Conservation (phyloP, 2,888 invertebrate species). For the Orchesella flavescens region DNA sequence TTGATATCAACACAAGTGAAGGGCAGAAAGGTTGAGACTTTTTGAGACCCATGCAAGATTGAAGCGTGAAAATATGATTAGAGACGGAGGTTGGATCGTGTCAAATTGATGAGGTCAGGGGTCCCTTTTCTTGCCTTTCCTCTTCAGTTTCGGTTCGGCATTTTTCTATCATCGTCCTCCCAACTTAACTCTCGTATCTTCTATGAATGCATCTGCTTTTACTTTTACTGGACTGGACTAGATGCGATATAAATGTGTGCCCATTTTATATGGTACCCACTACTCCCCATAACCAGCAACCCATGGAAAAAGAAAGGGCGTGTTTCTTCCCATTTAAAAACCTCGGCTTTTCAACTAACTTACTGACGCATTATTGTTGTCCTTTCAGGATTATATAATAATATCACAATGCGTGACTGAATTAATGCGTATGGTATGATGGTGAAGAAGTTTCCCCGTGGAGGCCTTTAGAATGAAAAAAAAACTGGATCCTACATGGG, state of each 20-base stretch:
- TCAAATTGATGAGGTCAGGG: constrained; percentile 71
- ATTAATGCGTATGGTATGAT: constrained; percentile 17
- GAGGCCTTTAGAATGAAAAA: constrained; percentile 4
- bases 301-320: constrained; percentile 49
- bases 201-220: no score
- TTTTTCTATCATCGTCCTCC: neutral
- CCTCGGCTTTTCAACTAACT: constrained; percentile 15
- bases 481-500: neutral
- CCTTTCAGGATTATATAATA: constrained; percentile 30
- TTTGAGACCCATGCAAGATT: constrained; percentile 31
- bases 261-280: neutral
- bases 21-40: constrained; percentile 48
- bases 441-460: constrained; percentile 8
- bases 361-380: constrained; percentile 30
- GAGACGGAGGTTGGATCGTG: constrained; percentile 66
- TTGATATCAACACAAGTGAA: constrained; percentile 32
- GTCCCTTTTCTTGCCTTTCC: constrained; percentile 30
- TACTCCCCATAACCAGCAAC: neutral
- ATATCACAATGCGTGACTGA: constrained; percentile 24
- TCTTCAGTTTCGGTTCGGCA: constrained; percentile 33
- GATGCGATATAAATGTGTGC: neutral
- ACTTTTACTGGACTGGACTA: no score
- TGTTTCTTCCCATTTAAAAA: constrained; percentile 18
- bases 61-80: constrained; percentile 69
- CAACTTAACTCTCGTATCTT: neutral